Conservation (phyloP, 2,113 vertebrate genomes). For the Oenanthe oenanthe region DNA sequence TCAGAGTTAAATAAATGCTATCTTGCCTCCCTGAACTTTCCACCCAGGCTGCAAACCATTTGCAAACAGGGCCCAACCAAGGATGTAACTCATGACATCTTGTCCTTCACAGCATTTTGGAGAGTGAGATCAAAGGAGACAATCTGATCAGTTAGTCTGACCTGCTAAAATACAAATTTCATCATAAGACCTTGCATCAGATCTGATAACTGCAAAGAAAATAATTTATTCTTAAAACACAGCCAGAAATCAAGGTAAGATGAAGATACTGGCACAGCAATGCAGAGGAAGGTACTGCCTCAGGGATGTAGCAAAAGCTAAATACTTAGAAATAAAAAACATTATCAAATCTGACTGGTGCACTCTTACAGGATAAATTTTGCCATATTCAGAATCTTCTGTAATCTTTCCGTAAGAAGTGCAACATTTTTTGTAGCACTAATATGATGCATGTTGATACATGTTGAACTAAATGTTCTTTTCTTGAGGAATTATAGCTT, state of each 20-base stretch:
- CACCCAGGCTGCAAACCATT: background rate
- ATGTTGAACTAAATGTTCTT: background rate
- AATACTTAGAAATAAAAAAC: background rate
- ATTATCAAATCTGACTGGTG: background rate
- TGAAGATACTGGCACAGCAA: background rate
- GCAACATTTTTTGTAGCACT: background rate
- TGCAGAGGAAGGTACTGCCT: background rate
- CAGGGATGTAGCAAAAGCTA: background rate
- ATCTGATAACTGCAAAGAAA: background rate
- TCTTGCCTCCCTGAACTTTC: background rate
- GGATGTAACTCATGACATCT: background rate
- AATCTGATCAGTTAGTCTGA: background rate
- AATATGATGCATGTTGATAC: background rate
- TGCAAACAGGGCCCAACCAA: background rate
- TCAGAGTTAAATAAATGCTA: background rate
- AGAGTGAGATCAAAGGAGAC: background rate
- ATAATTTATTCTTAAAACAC: background rate
- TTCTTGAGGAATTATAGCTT: background rate
- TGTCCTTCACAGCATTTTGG: background rate
- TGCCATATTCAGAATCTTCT: background rate
- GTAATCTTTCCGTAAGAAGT: background rate
- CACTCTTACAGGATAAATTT: background rate
- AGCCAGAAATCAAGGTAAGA: background rate
- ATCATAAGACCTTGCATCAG: background rate
- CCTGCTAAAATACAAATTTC: background rate